These are phyloP conservation scores for Microcebus ravelobensis DNA, from an alignment of 2,113 vertebrate species.

Conservation along the genomic window DNA sequence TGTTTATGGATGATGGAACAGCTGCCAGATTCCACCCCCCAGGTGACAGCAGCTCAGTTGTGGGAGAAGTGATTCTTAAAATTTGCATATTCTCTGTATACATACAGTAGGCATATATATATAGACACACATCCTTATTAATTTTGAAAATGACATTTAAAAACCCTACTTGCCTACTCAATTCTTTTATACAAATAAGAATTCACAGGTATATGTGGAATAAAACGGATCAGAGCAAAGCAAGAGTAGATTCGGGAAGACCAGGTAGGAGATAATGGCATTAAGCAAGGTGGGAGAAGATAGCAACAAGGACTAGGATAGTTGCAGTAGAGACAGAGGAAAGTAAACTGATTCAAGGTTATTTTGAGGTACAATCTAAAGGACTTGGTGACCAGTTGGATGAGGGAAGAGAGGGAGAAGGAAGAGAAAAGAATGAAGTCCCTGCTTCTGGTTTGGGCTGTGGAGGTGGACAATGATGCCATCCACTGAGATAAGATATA, in stretches of 20 bases:
- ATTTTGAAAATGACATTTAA: slow-evolving; percentile 64
- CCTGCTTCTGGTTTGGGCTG: neutral
- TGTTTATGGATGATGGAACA: slow-evolving; percentile 59
- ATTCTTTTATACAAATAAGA: neutral
- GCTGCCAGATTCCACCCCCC: slow-evolving; percentile 60
- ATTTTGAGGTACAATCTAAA: neutral
- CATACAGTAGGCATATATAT: slow-evolving; percentile 64
- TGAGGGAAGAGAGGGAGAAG: neutral
- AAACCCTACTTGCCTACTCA: slow-evolving; percentile 31
- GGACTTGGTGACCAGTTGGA: neutral
- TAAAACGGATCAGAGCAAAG: neutral
- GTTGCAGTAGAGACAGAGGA: neutral
- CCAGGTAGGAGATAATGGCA: neutral
- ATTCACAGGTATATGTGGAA: neutral
- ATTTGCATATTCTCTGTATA: slow-evolving; percentile 67
- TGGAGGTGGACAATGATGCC: neutral
- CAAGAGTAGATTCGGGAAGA: neutral
- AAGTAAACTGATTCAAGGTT: neutral
- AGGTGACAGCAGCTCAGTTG: slow-evolving; percentile 53
- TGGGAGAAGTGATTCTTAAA: slow-evolving; percentile 63
- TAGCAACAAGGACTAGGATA: neutral
- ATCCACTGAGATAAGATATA: neutral
- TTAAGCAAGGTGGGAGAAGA: neutral
- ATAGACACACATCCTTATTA: slow-evolving; percentile 50
- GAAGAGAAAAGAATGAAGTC: neutral